A percentile compares a stretch with the other conserved stretches of the same genome.
Evolutionary conservation across 2,888 invertebrate species (phyloP).

Genomic region (Scaptomyza parva): DNA sequence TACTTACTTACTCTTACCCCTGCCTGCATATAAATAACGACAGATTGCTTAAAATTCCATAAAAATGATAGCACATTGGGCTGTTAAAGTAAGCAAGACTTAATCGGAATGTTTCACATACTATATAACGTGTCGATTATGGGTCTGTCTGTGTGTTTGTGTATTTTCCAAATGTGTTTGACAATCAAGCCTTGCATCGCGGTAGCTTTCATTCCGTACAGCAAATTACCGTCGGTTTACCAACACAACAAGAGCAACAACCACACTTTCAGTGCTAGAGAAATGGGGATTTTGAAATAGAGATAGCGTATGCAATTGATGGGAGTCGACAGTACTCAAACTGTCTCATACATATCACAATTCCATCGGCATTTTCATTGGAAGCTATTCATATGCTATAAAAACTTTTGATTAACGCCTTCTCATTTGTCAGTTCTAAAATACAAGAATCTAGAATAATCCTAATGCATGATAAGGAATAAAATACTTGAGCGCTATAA

Average conservation of each 20-base stretch:
- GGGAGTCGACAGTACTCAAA: background rate
- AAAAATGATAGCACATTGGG: constrained; percentile 10
- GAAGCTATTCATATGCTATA: background rate
- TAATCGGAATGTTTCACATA: background rate
- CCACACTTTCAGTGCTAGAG: too few species aligned
- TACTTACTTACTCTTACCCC: constrained; percentile 5
- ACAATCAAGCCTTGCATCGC: constrained; percentile 5
- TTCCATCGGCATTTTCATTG: background rate
- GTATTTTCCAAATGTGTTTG: constrained; percentile 1
- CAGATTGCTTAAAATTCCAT: constrained; percentile 25
- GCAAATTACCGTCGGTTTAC: constrained; percentile 5
- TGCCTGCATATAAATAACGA: constrained; percentile 25
- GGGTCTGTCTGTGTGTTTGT: background rate
- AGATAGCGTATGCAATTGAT: too few species aligned
- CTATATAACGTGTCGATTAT: constrained; percentile 3
- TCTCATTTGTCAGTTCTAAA: too few species aligned
- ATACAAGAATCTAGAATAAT: too few species aligned
- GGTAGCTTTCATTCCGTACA: background rate
- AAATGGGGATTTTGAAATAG: too few species aligned
- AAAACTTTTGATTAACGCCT: too few species aligned
- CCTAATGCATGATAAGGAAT: too few species aligned
- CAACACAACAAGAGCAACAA: background rate
- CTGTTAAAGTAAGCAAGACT: constrained; percentile 15
- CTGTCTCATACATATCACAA: too few species aligned
- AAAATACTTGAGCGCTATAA: too few species aligned